These are phyloP conservation scores for Drosophila recens DNA, from an alignment of 2,888 invertebrate species.

Conservation along the genomic window DNA sequence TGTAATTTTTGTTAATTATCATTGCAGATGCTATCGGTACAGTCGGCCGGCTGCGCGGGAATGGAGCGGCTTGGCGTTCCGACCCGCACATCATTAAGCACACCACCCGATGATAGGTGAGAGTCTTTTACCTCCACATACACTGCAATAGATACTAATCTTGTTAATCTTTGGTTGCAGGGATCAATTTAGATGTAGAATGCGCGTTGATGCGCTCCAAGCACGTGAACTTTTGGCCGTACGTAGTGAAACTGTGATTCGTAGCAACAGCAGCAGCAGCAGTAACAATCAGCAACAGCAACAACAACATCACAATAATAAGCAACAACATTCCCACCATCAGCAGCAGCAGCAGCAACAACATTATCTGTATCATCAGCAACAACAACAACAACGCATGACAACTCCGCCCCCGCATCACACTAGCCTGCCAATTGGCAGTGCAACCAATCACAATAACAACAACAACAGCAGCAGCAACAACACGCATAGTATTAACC, in stretches of 20 bases:
- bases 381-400: constrained; percentile 63
- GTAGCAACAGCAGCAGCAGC: constrained; percentile 65
- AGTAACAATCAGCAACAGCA: constrained; percentile 64
- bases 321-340: constrained; percentile 79
- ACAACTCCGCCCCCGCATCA: constrained; percentile 39
- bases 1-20: not conserved
- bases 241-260: constrained; percentile 82
- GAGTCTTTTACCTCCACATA: constrained; percentile 15
- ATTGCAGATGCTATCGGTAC: constrained; percentile 90
- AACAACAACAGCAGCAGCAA: constrained; percentile 52
- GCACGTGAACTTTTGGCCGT: constrained; percentile 84
- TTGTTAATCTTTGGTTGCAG: constrained; percentile 51
- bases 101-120: constrained; percentile 86
- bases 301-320: constrained; percentile 69
- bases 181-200: constrained; percentile 85
- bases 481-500: constrained; percentile 75
- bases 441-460: constrained; percentile 35
- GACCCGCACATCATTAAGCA: constrained; percentile 86
- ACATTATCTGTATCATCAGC: constrained; percentile 58
- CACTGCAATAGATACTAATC: not conserved
- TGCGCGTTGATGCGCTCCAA: constrained; percentile 85
- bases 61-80: constrained; percentile 89
- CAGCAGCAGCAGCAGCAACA: constrained; percentile 67
- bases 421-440: constrained; percentile 25
- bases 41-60: constrained; percentile 90